phyloP scores from a whole-genome alignment of 2,797 vertebrate genomes.

The Xiphorhynchus erythropygius region DNA sequence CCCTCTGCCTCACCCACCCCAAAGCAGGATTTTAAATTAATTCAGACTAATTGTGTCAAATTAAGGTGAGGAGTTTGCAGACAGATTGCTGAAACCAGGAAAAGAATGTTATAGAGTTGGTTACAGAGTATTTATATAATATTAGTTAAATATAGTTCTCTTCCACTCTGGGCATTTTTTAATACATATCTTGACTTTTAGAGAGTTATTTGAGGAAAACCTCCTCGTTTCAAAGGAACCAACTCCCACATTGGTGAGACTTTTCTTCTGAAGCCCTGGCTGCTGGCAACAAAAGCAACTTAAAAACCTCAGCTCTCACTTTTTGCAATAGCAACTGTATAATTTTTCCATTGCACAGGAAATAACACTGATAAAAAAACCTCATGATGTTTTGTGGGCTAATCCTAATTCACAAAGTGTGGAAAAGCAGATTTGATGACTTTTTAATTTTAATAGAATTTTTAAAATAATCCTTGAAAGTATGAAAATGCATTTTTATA shows the following conservation, averaged over 20 bases:
- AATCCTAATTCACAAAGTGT: not conserved
- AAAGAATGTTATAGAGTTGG: not conserved
- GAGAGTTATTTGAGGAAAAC: not conserved
- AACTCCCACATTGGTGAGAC: not conserved
- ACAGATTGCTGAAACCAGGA: not conserved
- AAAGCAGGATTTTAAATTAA: not conserved
- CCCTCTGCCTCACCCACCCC: not conserved
- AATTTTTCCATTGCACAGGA: not conserved
- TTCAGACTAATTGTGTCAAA: not conserved
- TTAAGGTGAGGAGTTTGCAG: not conserved
- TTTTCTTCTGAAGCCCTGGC: not conserved
- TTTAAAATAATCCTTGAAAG: not conserved
- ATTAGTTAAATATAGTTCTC: not conserved
- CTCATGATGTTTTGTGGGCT: not conserved
- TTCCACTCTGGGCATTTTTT: not conserved
- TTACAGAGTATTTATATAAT: not conserved
- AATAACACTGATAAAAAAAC: not conserved
- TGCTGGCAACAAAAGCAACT: not conserved
- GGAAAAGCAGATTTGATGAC: not conserved
- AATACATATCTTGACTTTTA: not conserved
- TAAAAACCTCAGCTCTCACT: not conserved
- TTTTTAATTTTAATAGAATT: not conserved
- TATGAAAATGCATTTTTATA: not conserved
- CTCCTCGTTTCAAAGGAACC: not conserved
- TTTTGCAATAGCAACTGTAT: not conserved